These are phyloP conservation scores for Bembecia ichneumoniformis DNA, from an alignment of 2,888 invertebrate species.

Conservation along the genomic window DNA sequence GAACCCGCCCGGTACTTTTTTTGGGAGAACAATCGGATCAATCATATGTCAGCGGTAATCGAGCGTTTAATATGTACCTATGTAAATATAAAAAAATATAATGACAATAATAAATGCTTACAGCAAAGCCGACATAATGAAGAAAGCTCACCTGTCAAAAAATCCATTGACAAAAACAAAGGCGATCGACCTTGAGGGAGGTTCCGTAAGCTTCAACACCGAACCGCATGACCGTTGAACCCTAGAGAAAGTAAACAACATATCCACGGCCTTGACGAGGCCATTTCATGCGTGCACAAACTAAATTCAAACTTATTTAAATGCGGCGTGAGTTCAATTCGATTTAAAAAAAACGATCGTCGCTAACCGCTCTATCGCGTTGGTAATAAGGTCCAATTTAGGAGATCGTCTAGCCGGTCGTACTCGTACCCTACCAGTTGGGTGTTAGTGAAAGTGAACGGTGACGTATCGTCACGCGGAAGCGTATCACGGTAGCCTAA, in stretches of 20 bases:
- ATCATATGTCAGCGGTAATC: no score
- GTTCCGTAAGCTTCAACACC: slow-evolving; percentile 26
- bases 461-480: slow-evolving; percentile 49
- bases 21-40: no score
- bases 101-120: no score
- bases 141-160: background rate
- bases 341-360: no score
- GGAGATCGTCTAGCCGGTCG: slow-evolving; percentile 21
- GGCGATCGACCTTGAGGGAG: slow-evolving; percentile 36
- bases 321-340: slow-evolving; percentile 6
- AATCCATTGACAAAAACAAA: background rate
- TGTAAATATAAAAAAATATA: no score
- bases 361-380: no score
- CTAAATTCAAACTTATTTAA: slow-evolving; percentile 23
- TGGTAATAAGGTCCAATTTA: slow-evolving; percentile 20
- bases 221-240: slow-evolving; percentile 53
- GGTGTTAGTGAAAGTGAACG: slow-evolving; percentile 56
- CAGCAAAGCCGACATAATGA: no score
- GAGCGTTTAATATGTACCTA: no score
- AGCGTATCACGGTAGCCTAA: slow-evolving; percentile 47
- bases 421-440: slow-evolving; percentile 30
- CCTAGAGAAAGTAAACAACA: slow-evolving; percentile 64
- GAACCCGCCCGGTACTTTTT: no score
- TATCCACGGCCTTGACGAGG: slow-evolving; percentile 58
- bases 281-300: slow-evolving; percentile 23